These are phyloP conservation scores for Perithous albicinctus DNA, from an alignment of 2,888 invertebrate species.

Conservation along the genomic window DNA sequence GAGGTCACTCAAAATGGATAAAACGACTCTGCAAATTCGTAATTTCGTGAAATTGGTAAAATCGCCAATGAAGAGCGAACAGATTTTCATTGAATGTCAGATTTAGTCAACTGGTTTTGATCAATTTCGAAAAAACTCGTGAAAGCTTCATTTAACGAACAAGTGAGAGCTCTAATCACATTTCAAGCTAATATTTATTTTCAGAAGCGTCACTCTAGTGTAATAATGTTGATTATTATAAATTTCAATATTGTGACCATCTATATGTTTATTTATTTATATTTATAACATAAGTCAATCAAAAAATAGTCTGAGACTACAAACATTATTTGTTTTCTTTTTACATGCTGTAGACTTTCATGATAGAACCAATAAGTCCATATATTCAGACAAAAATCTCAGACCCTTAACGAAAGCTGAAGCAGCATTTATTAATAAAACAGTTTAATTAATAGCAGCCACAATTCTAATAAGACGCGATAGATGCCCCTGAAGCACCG, in stretches of 20 bases:
- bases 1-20: constrained; percentile 7
- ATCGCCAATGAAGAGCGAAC: not conserved
- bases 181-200: not conserved
- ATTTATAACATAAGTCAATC: no score
- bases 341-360: no score
- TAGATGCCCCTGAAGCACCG: not conserved
- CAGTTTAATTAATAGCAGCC: not conserved
- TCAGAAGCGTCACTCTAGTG: not conserved
- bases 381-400: no score
- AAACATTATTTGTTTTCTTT: no score
- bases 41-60: not conserved
- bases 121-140: not conserved
- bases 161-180: not conserved
- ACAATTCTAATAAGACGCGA: not conserved
- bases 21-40: constrained; percentile 26
- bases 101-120: not conserved
- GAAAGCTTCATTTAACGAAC: not conserved
- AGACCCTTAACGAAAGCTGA: no score
- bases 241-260: not conserved
- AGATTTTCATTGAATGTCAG: not conserved
- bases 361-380: no score
- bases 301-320: no score
- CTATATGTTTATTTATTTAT: no score
- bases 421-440: no score
- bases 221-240: not conserved